Base-by-base conservation (phyloP, 2,797 vertebrate genomes). In the Sebastes variabilis region DNA sequence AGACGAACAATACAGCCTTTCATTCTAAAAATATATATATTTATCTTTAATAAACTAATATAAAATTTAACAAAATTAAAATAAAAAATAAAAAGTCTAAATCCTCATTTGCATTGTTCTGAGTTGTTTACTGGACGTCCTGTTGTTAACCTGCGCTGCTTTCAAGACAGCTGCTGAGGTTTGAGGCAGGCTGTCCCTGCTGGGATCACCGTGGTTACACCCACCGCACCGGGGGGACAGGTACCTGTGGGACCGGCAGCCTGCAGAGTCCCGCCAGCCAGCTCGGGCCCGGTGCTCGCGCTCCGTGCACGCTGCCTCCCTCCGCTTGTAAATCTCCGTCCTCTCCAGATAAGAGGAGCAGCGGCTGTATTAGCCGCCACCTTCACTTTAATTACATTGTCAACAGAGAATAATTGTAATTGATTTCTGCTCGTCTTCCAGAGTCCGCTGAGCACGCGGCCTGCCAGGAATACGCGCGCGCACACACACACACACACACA, bases 331-430 rank as follows among this genome's bases (percentile, higher is more conserved):
- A 95, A 95, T 96, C 95, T 93, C 87, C 77, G 83, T 83, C 91
- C 84, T 90, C 86, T 92, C 89, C 92, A 71, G 87, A 95, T 91
- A 95, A 94, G 91, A 86, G 92, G 82, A 81, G 81, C 1, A 49
- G 87, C 81, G 90, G 80, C 42, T 87, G 88, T 87, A 92, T 94
- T 91, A 95, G 87, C 87, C 61, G 91, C 70, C 91, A 93, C 94
- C 95, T 84, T 74, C 78, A 88, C 78, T 96, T 97, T 98, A 97
- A 98, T 98, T 97, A 97, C 96, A 97, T 97, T 98, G 97, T 98
- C 97, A 98, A 96, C 96, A 95, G 95, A 97, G 97, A 98, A 98
- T 97, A 98, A 98, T 96, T 95, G 96, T 96, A 94, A 97, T 97
- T 97, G 97, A 99, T 98, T 96, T 97, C 94, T 94, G 93, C 91